These are phyloP conservation scores for Chitala chitala DNA, from an alignment of 2,113 vertebrate species.

Conservation along the genomic window DNA sequence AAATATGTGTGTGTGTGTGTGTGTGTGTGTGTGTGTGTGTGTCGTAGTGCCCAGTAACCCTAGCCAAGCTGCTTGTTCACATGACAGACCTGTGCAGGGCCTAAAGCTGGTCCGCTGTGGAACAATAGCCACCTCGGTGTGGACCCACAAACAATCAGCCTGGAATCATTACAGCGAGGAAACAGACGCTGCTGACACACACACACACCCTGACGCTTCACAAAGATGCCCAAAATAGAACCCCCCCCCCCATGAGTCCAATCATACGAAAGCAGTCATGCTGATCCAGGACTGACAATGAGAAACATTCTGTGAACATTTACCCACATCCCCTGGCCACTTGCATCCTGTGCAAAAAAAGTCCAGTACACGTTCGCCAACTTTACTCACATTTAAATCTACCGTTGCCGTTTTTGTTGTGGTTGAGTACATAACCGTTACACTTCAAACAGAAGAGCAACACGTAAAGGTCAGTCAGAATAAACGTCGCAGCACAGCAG, in stretches of 20 bases:
- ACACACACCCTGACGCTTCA: constrained; percentile 45
- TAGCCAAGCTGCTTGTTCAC: constrained; percentile 39
- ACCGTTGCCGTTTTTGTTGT: too few relatives aligned
- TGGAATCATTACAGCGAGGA: constrained; percentile 80
- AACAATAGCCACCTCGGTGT: constrained; percentile 70
- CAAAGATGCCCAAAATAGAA: constrained; percentile 71
- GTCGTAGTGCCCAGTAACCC: neutral
- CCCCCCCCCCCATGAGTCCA: constrained; percentile 25
- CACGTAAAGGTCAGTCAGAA: too few relatives aligned
- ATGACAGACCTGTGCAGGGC: constrained; percentile 64
- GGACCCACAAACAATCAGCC: constrained; percentile 79
- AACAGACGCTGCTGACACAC: constrained; percentile 78
- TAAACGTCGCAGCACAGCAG: too few relatives aligned
- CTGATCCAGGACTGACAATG: too few relatives aligned
- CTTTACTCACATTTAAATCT: too few relatives aligned
- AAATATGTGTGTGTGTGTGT: neutral
- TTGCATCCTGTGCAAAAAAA: too few relatives aligned
- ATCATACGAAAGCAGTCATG: neutral
- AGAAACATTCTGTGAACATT: too few relatives aligned
- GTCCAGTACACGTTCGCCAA: too few relatives aligned
- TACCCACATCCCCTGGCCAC: too few relatives aligned
- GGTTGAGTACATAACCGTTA: too few relatives aligned
- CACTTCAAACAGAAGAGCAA: too few relatives aligned
- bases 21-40: neutral
- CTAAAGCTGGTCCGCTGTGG: constrained; percentile 59